Evolutionary conservation across 2,113 vertebrate genomes (phyloP), one percentile per base, ranked within the genome.

Genomic region (Aspiorhynchus laticeps): DNA sequence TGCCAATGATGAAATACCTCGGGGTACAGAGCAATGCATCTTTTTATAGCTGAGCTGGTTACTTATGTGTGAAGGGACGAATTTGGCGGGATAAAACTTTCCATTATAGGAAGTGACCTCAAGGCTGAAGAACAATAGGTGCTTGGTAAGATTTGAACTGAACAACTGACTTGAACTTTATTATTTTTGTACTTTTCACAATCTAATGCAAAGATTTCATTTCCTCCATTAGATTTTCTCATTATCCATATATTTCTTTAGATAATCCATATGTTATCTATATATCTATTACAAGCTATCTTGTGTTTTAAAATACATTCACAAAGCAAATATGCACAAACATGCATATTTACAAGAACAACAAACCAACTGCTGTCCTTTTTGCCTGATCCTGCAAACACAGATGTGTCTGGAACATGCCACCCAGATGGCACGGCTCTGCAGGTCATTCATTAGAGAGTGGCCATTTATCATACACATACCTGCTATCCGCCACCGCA

Each of bases 1-100:
- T 28, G 5, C 75, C 36, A 80, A 71, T 88, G 86, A 89, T 90
- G 89, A 89, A 91, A 90, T 84, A 84, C 87, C 83, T 80, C 9
- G 36, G 83, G 82, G 80, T 73, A 46, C 83, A 83, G 31, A 63
- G 80, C 67, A 83, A 86, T 88, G 90, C 88, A 91, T 90, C 88
- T 90, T 90, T 88, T 88, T 84, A 86, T 74, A 86, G 53, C 88
- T 78, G 74, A 88, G 67, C 81, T 79, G 63, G 82, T 38, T 43
- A 33, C 83, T 85, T 80, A 46, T 75, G 86, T 82, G 63, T 48
- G 63, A 86, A 71, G 53, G 61, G 87, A 87, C 86, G 9, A 84
- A 83, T 67, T 76, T 26, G n/a, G 61, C 33, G 21, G 76, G 80
- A 86, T 61, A 87, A 71, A 89, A 86, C 79, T 59, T 86, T 78